Evolutionary conservation across 2,888 invertebrate genomes (phyloP).

Genomic region (Chrysolina haemoptera): DNA sequence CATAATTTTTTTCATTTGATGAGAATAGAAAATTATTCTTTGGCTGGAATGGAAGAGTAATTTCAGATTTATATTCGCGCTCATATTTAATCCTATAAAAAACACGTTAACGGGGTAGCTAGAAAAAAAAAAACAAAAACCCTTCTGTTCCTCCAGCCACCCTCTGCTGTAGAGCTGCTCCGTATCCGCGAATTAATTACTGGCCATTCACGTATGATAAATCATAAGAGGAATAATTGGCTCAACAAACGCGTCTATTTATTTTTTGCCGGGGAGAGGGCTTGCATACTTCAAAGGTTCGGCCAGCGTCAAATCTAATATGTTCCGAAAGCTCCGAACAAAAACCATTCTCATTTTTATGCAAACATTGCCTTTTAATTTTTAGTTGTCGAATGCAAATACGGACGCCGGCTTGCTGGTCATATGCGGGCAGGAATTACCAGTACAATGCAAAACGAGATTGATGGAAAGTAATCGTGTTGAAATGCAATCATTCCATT

Average conservation of each 20-base stretch:
- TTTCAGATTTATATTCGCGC: neutral
- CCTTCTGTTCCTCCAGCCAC: neutral
- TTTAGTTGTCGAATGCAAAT: constrained; percentile 50
- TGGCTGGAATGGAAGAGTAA: neutral
- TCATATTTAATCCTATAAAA: neutral
- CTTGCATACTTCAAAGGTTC: constrained; percentile 51
- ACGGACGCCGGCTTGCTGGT: constrained; percentile 19
- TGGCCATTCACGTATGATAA: constrained; percentile 58
- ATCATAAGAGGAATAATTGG: constrained; percentile 61
- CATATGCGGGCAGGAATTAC: constrained; percentile 16
- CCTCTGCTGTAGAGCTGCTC: neutral
- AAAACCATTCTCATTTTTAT: constrained; percentile 52
- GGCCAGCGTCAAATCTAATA: constrained; percentile 51
- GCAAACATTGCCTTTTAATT: constrained; percentile 53
- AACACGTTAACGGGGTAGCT: neutral
- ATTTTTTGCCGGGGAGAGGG: constrained; percentile 28
- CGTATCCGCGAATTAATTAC: constrained; percentile 55
- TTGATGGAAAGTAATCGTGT: constrained; percentile 16
- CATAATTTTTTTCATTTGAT: neutral
- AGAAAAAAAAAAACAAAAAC: constrained; percentile 6
- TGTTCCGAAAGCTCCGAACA: constrained; percentile 47
- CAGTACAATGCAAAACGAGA: constrained; percentile 14
- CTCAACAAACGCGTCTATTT: constrained; percentile 40
- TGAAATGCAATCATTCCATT: constrained; percentile 5
- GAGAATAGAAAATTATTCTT: neutral